Percentiles rank a stretch among this genome's conserved stretches.
phyloP scores from a whole-genome alignment of 2,888 invertebrate genomes.

The Aphodius sticticus region DNA sequence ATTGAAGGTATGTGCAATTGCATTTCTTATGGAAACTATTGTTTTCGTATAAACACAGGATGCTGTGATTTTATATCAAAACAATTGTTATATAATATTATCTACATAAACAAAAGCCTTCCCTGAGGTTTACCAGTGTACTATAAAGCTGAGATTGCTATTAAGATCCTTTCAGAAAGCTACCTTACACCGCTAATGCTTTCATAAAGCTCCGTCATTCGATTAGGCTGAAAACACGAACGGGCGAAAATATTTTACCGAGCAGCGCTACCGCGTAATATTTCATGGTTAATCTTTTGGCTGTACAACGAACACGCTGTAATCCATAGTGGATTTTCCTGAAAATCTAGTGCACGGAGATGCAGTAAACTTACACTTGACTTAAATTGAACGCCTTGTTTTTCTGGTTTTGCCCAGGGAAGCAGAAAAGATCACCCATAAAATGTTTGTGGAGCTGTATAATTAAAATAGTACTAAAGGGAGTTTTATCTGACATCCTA shows the following conservation, averaged over 20 bases:
- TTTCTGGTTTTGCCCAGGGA: no score
- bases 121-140: background rate
- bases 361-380: background rate
- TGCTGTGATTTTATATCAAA: background rate
- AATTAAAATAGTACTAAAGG: no score
- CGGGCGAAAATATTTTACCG: background rate
- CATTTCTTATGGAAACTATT: no score
- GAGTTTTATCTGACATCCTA: no score
- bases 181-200: background rate
- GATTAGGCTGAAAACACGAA: background rate
- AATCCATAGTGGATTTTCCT: background rate
- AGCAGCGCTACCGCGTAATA: background rate
- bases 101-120: background rate
- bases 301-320: background rate
- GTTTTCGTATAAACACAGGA: no score
- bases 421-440: no score
- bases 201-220: background rate
- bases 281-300: background rate
- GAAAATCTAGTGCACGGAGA: background rate
- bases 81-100: background rate
- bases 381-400: background rate
- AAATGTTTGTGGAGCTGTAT: no score
- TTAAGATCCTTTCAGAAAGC: background rate
- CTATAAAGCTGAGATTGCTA: background rate
- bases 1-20: no score